Evolutionary conservation across 1,140 invertebrate species (phyloP), one percentile per base, ranked within the genome.

Genomic region (Nebria ingens): DNA sequence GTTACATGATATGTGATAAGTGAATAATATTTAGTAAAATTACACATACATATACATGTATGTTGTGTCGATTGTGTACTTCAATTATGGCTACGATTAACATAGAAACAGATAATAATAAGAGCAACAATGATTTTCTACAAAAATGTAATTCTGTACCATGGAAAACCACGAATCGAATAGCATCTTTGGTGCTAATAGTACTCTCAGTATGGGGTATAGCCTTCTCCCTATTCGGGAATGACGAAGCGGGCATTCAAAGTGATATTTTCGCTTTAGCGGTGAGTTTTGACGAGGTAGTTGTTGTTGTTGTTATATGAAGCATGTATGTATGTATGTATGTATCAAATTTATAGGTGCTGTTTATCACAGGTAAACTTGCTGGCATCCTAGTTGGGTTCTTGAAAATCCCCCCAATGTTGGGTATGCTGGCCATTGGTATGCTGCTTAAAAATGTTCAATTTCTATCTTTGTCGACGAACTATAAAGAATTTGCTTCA

Each of bases 331-430:
- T 11, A 17, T 20, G 9, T 9, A 52, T 55, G 2, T 55, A 34
- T 38, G 15, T 2, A 54, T 15, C n/a, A n/a, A n/a, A n/a, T n/a
- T 53, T 59, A 2, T 52, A 63, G 62, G 54, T 61, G 9, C 42
- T 64, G 20, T 64, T 64, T 50, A 62, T 64, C 13, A 40, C 49
- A 23, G 62, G 60, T 1, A 64, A 64, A 56, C 52, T 64, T 19
- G 22, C 52, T n/a, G 62, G 62, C 21, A 57, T 40, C 19, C 19
- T 64, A 54, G 55, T 59, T 9, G 25, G 12, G 2, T 52, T 56
- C 29, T 17, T 62, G 12, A 52, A 54, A 42, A 38, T 62, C 2
- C 62, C 62, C 15, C 60, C 62, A 20, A 62, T 64, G 58, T 56
- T 64, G 0, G 62, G 62, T 9, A 62, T 62, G 60, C 53, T 64